Evolutionary conservation across 2,797 vertebrate genomes (phyloP), one percentile per base, ranked within the genome.

Genomic region (Podarcis siculus): DNA sequence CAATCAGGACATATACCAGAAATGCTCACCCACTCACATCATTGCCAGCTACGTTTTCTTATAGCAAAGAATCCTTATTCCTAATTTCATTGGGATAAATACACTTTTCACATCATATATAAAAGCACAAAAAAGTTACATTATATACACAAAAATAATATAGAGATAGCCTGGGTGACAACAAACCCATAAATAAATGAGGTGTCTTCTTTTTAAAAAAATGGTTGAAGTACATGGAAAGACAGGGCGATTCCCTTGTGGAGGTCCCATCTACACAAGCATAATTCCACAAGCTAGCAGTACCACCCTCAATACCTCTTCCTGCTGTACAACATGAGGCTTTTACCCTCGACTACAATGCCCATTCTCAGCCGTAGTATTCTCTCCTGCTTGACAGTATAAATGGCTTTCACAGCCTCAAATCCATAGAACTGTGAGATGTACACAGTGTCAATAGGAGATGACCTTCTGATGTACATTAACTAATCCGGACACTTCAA

Each of bases 131-230:
- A 86, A 23, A 85, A 92, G 9, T 94, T 95, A 96, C 95, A 92
- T 92, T 94, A 96, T 93, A 86, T 86, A 97, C 89, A 97, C 84
- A 89, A 95, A 95, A 91, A 95, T 81, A 90, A 75, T 78, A 79
- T 87, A 92, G 91, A 87, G 84, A 89, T 86, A 91, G 85, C 90
- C 0, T 13, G 25, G 82, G 71, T 5, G 81, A 86, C 88, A 93
- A 90, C 35, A 85, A 90, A 88, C 42, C 90, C 90, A 90, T 85
- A 85, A 92, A 92, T 92, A 91, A 93, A 78, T 82, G 85, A 79
- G 79, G 66, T n/a, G 37, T 86, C 93, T 86, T 90, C 86, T 13
- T 15, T 13, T 0, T 3, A 49, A 9, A 1, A 78, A 93, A 87
- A 79, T 25, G 89, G 37, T 17, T 85, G 80, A 75, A 85, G 73